These are phyloP conservation scores for Hydriomena furcata DNA, from an alignment of 2,888 invertebrate genomes.

Conservation along the genomic window DNA sequence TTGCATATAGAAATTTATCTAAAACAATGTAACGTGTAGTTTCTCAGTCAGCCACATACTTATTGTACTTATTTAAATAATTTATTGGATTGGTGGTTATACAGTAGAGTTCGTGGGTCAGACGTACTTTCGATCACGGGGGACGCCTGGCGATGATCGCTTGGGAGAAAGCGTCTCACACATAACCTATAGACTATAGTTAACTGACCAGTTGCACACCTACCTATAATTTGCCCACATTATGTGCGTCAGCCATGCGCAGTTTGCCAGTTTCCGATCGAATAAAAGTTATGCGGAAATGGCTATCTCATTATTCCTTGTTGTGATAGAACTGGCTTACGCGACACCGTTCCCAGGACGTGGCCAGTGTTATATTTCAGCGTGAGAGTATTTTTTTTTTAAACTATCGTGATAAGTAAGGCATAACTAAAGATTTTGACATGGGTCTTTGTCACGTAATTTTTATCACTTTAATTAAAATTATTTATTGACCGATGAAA, in stretches of 20 bases:
- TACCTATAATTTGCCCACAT: slow-evolving; percentile 21
- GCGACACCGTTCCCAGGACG: slow-evolving; percentile 10
- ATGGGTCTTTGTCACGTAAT: too few relatives aligned
- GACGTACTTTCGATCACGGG: slow-evolving; percentile 1
- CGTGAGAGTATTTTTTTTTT: too few relatives aligned
- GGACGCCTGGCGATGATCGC: slow-evolving; percentile 4
- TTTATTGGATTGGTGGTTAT: slow-evolving; percentile 31
- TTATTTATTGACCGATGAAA: too few relatives aligned
- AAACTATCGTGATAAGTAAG: too few relatives aligned
- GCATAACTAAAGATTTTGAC: too few relatives aligned
- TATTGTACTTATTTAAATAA: slow-evolving; percentile 13
- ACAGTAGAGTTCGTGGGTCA: slow-evolving; percentile 46
- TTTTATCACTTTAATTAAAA: too few relatives aligned
- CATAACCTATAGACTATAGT: slow-evolving; percentile 7
- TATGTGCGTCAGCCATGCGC: slow-evolving; percentile 27
- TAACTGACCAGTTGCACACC: slow-evolving; percentile 6
- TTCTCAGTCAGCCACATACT: too few relatives aligned
- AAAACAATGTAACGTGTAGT: too few relatives aligned
- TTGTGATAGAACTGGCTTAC: slow-evolving; percentile 5
- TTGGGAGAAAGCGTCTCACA: slow-evolving; percentile 45
- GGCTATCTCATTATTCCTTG: slow-evolving; percentile 37
- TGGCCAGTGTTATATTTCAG: background rate
- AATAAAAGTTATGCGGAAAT: slow-evolving; percentile 43
- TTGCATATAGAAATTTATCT: too few relatives aligned
- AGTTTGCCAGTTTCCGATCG: slow-evolving; percentile 45